Evolutionary conservation across 2,797 vertebrate genomes (phyloP).

Genomic region (Cyclopterus lumpus): DNA sequence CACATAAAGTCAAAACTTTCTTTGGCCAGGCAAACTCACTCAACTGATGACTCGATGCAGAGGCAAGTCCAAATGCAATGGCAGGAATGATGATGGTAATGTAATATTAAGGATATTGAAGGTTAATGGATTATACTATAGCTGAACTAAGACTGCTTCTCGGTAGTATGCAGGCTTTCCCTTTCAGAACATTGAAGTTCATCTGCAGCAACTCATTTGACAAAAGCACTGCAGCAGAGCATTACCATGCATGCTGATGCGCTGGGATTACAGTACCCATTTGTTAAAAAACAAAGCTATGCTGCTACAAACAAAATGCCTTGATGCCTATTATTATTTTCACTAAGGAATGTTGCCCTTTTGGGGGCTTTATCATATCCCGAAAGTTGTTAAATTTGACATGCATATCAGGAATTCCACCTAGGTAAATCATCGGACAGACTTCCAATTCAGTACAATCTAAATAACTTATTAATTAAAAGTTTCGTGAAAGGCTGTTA

Average conservation of each 20-base stretch:
- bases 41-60: background rate
- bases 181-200: slow-evolving; percentile 27
- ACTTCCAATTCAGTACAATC: too few relatives aligned
- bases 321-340: too few relatives aligned
- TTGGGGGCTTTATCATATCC: too few relatives aligned
- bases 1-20: background rate
- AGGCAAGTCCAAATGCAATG: background rate
- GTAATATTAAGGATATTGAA: background rate
- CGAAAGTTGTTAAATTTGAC: too few relatives aligned
- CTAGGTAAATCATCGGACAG: too few relatives aligned
- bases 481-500: too few relatives aligned
- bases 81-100: background rate
- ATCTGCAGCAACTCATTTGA: slow-evolving; percentile 25
- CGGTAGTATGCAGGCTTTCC: slow-evolving; percentile 28
- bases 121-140: slow-evolving; percentile 8
- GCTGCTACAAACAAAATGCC: slow-evolving; percentile 27
- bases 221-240: slow-evolving; percentile 19
- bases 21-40: background rate
- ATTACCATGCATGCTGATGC: slow-evolving; percentile 51
- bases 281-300: slow-evolving; percentile 51
- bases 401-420: too few relatives aligned
- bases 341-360: too few relatives aligned
- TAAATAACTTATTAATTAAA: too few relatives aligned
- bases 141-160: slow-evolving; percentile 19
- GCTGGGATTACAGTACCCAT: slow-evolving; percentile 36